Evolutionary conservation across 2,888 invertebrate genomes (phyloP).

Genomic region (Parnassius mnemosyne): DNA sequence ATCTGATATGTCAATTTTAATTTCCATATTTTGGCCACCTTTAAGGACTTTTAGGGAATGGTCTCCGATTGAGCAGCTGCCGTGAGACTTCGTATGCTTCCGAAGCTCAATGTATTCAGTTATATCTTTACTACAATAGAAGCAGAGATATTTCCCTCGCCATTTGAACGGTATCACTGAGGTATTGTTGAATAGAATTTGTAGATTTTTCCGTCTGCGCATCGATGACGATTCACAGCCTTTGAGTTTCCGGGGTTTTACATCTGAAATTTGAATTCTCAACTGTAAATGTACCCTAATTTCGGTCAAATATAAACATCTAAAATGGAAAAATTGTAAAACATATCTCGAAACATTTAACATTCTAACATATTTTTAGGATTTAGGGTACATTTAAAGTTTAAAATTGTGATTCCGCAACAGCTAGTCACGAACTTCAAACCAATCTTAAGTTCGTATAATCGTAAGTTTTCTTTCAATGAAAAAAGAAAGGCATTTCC

Average conservation of each 20-base stretch:
- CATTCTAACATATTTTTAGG: not conserved
- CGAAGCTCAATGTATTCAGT: slow-evolving; percentile 56
- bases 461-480: too few species aligned
- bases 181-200: slow-evolving; percentile 70
- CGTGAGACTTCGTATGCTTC: slow-evolving; percentile 65
- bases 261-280: slow-evolving; percentile 64
- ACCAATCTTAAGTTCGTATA: too few species aligned
- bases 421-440: too few species aligned
- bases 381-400: slow-evolving; percentile 42
- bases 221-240: slow-evolving; percentile 65
- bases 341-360: not conserved
- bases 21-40: slow-evolving; percentile 72
- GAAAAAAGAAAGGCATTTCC: too few species aligned
- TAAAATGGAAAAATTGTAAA: slow-evolving; percentile 5
- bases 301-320: slow-evolving; percentile 16
- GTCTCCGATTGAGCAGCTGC: slow-evolving; percentile 60
- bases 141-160: slow-evolving; percentile 73
- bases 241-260: slow-evolving; percentile 60
- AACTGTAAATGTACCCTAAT: slow-evolving; percentile 61
- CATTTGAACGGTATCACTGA: slow-evolving; percentile 72
- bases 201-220: slow-evolving; percentile 66
- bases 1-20: slow-evolving; percentile 67
- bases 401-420: slow-evolving; percentile 2
- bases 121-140: slow-evolving; percentile 68
- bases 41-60: slow-evolving; percentile 68